These are phyloP conservation scores for Propithecus perrieri DNA, from an alignment of 2,797 vertebrate genomes.

Conservation along the genomic window DNA sequence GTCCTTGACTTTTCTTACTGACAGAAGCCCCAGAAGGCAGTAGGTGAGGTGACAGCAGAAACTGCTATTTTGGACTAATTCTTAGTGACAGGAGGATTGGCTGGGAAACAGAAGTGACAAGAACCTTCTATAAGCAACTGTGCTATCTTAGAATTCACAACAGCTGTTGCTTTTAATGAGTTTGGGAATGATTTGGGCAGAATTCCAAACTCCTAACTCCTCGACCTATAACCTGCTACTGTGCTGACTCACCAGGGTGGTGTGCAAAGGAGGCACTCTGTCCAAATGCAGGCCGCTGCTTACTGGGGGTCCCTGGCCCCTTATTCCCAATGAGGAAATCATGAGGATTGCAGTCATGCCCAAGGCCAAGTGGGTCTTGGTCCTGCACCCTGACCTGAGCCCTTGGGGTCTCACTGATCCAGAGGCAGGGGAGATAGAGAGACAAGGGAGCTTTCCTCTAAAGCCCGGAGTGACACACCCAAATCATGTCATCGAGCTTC, in stretches of 20 bases:
- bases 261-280: accelerated
- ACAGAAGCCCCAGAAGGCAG: conserved; percentile 53
- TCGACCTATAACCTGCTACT: background rate
- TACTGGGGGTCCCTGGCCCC: background rate
- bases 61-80: conserved; percentile 63
- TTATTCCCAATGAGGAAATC: background rate
- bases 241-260: background rate
- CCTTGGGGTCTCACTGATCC: background rate
- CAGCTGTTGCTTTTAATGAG: conserved; percentile 39
- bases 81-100: conserved; percentile 57
- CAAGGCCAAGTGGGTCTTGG: background rate
- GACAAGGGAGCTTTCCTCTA: background rate
- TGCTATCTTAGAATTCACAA: conserved; percentile 4
- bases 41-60: conserved; percentile 50
- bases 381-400: background rate
- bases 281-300: background rate
- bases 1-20: conserved; percentile 20
- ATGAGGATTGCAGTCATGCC: background rate
- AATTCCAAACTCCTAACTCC: background rate
- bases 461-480: background rate
- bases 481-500: background rate
- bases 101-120: conserved; percentile 55
- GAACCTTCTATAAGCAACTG: conserved; percentile 32
- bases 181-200: conserved; percentile 24
- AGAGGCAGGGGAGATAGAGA: background rate